A percentile compares a stretch with the other conserved stretches of the same genome.
phyloP scores from a whole-genome alignment of 2,113 vertebrate species.

The Ondatra zibethicus region DNA sequence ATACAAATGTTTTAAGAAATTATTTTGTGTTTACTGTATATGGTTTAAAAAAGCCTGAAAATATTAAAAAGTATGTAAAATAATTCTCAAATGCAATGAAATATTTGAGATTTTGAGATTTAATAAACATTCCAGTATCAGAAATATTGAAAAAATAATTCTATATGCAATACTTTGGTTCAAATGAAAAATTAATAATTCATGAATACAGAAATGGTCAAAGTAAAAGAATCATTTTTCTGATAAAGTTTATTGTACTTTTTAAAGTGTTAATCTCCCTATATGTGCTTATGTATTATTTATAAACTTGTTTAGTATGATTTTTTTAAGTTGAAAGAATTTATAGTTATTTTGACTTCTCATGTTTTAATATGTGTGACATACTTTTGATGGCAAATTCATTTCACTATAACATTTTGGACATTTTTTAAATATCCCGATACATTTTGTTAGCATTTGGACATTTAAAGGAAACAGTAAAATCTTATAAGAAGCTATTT shows the following conservation, averaged over 20 bases:
- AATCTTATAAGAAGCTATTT: background rate
- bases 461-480: background rate
- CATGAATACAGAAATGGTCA: background rate
- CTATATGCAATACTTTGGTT: background rate
- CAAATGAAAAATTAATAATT: slow-evolving; percentile 34
- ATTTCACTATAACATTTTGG: slow-evolving; percentile 14
- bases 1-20: background rate
- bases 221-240: background rate
- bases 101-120: background rate
- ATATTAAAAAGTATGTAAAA: background rate
- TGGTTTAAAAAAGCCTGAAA: background rate
- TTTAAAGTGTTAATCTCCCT: slow-evolving; percentile 13
- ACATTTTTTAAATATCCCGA: background rate
- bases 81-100: background rate
- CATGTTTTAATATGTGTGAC: background rate
- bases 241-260: slow-evolving; percentile 12
- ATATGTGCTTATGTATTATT: background rate
- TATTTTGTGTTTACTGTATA: background rate
- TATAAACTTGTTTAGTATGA: slow-evolving; percentile 27
- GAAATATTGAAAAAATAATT: background rate
- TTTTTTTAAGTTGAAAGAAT: background rate
- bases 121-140: background rate
- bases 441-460: background rate
- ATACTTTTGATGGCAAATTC: background rate
- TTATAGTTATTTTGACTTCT: background rate